Evolutionary conservation across 2,888 invertebrate species (phyloP), one percentile per base, ranked within the genome.

Genomic region (Phengaris arion): DNA sequence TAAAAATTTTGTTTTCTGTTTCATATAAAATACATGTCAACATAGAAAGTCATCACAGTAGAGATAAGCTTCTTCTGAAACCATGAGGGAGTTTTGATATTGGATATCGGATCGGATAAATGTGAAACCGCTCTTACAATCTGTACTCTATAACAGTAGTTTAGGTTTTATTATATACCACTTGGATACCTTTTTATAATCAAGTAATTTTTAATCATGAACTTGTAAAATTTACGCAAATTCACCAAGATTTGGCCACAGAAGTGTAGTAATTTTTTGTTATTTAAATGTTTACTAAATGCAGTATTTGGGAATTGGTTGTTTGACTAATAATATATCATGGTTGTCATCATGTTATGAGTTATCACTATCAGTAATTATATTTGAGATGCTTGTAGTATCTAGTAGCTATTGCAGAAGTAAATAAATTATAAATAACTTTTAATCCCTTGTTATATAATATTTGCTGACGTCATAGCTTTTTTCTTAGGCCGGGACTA

Each of bases 351-450:
- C 10, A 22, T 64, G 64, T 64, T 59, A 45, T 64, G 12, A 64
- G 64, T 64, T 59, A 45, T 64, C 35, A 64, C 59, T 64, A 64
- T 64, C 35, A 64, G 35, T 64, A 6, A 64, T 35, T 59, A 6
- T 22, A 22, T 59, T 12, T 64, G 8, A 22, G 22, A 22, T 64
- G 64, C 64, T 64, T 64, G 64, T 64, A 64, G 64, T 64, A 13
- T 64, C 35, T 64, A 64, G 64, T 64, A 64, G 64, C 64, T 64
- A 64, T 64, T 64, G 35, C 64, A 64, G 64, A 35, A 64, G 55
- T 55, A 35, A 74, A 74, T 45, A 74, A 74, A 54, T 74, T n/a
- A 74, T 45, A 55, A 45, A 12, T 10, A 64, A 45, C 64, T 35
- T 64, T 64, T 64, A 12, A 4, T 10, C 10, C 35, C 35, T 13